Conservation (phyloP, 2,888 invertebrate species). For the Xestoiulus laeticollis region DNA sequence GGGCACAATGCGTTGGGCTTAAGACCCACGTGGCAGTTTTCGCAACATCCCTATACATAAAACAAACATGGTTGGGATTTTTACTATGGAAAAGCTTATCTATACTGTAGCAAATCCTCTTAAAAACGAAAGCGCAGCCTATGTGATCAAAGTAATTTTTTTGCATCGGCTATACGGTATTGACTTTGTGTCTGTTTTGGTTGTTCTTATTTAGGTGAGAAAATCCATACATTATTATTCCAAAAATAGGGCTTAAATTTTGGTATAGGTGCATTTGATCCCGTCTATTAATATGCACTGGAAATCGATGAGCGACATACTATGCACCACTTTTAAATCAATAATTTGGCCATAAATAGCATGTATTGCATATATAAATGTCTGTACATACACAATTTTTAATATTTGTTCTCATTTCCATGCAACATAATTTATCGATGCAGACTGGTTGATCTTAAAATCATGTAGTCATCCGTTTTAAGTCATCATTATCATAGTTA, state of each 20-base stretch:
- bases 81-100: constrained; percentile 28
- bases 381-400: too few relatives aligned
- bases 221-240: background rate
- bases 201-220: background rate
- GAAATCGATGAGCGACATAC: background rate
- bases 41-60: background rate
- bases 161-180: background rate
- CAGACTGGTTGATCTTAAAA: too few relatives aligned
- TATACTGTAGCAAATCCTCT: background rate
- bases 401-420: too few relatives aligned
- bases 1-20: background rate
- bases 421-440: too few relatives aligned
- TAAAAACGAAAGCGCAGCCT: background rate
- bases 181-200: background rate
- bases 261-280: background rate
- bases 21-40: background rate
- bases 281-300: background rate
- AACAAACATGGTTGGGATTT: background rate
- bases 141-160: background rate
- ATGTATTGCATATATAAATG: too few relatives aligned
- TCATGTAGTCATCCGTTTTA: too few relatives aligned
- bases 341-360: too few relatives aligned
- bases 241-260: background rate
- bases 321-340: too few relatives aligned
- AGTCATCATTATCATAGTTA: too few relatives aligned